Base-by-base conservation (phyloP, 1,140 invertebrate genomes). In the Phenacoccus solenopsis region DNA sequence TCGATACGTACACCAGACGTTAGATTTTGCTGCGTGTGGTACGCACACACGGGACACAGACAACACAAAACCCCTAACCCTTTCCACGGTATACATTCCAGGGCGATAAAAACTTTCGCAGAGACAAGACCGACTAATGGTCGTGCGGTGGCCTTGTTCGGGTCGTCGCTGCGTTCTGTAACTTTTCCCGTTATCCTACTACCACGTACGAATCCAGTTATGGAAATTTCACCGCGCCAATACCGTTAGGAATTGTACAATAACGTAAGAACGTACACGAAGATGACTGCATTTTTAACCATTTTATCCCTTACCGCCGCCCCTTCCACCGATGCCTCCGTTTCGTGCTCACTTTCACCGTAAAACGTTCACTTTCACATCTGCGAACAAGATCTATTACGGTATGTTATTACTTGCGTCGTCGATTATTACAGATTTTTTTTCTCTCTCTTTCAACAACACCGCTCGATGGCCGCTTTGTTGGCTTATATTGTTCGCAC, bases 281-380 rank as follows among this genome's bases (percentile, higher is more conserved):
- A 64, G 59, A 64, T 64, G 59, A 64, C 59, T 64, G 25, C 59
- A 64, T 64, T 64, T 64, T 64, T 64, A 64, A 64, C 59, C 59
- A 64, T 64, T 64, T 64, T 64, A 64, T 64, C 21, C 56, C 59
- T 64, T 27, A 24, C 59, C 25, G 12, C 59, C 10, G 25, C n/a
- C 10, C 25, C 59, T 64, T 27, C 10, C 16, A 16, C 38, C 38
- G 16, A 49, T 64, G 25, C 59, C 25, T 10, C 59, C 25, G 59
- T 22, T 64, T 25, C 59, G 38, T 49, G 59, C 59, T 64, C 25
- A 64, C 59, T 64, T 64, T 64, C 59, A 64, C 59, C 59, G 25
- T 64, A 64, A 64, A 64, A 64, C 59, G 59, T 64, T 64, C 59
- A 64, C 59, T 64, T 64, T 64, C 59, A 64, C 59, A 64, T 64